Evolutionary conservation across 2,888 invertebrate genomes (phyloP).

Genomic region (Epirrhoe tristata): DNA sequence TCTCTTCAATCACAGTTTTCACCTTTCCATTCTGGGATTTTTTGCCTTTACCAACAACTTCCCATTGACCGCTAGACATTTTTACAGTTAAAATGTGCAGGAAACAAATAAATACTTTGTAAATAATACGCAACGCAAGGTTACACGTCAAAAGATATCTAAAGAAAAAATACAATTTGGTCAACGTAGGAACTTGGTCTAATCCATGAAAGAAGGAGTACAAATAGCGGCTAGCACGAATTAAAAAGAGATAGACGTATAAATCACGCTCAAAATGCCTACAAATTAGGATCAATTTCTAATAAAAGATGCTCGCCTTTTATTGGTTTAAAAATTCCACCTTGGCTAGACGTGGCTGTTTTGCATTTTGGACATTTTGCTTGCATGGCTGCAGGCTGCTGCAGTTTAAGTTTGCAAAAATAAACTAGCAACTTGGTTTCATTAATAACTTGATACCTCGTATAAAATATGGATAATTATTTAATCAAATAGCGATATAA

Average conservation of each 20-base stretch:
- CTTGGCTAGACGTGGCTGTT: constrained; percentile 77
- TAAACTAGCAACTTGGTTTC: no score
- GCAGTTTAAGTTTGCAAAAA: no score
- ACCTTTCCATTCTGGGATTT: constrained; percentile 82
- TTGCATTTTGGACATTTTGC: constrained; percentile 32
- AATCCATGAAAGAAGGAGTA: background rate
- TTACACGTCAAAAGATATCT: constrained; percentile 76
- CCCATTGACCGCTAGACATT: constrained; percentile 88
- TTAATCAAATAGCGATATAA: no score
- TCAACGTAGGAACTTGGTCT: background rate
- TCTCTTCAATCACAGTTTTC: constrained; percentile 86
- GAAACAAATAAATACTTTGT: constrained; percentile 63
- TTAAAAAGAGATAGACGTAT: constrained; percentile 42
- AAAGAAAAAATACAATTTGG: constrained; percentile 44
- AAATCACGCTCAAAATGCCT: constrained; percentile 9
- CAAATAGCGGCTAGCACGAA: background rate
- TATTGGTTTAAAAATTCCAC: constrained; percentile 77
- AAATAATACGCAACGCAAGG: constrained; percentile 74
- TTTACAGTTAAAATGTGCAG: constrained; percentile 50
- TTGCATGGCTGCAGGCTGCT: no score
- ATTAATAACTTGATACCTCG: no score
- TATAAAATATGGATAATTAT: no score
- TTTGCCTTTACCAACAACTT: constrained; percentile 89
- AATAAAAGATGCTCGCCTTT: constrained; percentile 49
- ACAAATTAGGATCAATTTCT: background rate